Percentiles rank a stretch among this genome's conserved stretches.
These are phyloP conservation scores for Aelia acuminata DNA, from an alignment of 2,888 invertebrate genomes.

Conservation along the genomic window DNA sequence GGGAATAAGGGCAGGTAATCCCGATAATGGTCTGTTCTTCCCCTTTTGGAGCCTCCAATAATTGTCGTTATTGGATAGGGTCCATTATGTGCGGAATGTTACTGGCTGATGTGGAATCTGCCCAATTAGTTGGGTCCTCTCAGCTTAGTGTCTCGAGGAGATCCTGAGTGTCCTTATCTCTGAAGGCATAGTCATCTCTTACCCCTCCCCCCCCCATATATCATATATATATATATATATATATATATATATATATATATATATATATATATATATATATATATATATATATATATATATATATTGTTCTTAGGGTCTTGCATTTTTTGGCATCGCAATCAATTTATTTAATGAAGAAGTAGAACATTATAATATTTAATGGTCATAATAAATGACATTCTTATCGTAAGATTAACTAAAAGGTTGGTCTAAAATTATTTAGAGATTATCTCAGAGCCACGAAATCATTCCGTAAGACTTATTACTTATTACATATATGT, in stretches of 20 bases:
- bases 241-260: background rate
- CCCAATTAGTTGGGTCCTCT: constrained; percentile 51
- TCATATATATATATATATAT: background rate
- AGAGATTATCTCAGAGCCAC: too few species aligned
- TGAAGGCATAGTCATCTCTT: background rate
- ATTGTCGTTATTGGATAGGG: constrained; percentile 56
- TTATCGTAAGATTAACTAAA: too few species aligned
- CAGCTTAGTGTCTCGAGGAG: constrained; percentile 23
- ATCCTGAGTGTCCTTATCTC: constrained; percentile 2
- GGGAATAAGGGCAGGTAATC: constrained; percentile 43
- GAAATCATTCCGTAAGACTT: too few species aligned
- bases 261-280: constrained; percentile 2
- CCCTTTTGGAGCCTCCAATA: constrained; percentile 33
- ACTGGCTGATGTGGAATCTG: constrained; percentile 42
- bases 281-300: too few species aligned
- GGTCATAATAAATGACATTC: too few species aligned
- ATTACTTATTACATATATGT: too few species aligned
- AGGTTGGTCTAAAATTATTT: too few species aligned
- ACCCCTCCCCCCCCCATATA: background rate
- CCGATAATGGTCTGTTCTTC: constrained; percentile 47
- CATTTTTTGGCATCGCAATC: too few species aligned
- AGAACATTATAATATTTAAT: too few species aligned
- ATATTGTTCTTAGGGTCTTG: too few species aligned
- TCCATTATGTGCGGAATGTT: constrained; percentile 54
- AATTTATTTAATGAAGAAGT: too few species aligned